Evolutionary conservation across 1,140 invertebrate species (phyloP).

Genomic region (Drosophila bocki): DNA sequence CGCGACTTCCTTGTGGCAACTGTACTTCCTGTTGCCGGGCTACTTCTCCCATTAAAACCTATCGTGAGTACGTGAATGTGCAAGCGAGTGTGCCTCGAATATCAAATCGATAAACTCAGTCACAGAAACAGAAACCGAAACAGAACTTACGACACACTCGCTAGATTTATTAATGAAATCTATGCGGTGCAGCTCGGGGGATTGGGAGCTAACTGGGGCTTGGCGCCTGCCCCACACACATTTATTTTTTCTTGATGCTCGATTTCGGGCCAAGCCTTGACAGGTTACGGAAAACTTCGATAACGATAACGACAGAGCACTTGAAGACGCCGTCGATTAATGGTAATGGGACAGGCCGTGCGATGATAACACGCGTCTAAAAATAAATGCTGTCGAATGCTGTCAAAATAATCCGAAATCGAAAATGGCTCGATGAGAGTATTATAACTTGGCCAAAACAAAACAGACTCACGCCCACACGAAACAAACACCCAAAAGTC

Average conservation of each 20-base stretch:
- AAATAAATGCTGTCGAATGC: conserved; percentile 60
- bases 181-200: conserved; percentile 22
- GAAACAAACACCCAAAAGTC: conserved; percentile 9
- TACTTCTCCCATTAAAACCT: conserved; percentile 58
- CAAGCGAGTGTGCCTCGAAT: conserved; percentile 51
- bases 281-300: conserved; percentile 12
- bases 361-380: conserved; percentile 56
- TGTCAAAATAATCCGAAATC: conserved; percentile 52
- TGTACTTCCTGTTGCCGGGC: conserved; percentile 74
- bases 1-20: conserved; percentile 45
- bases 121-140: conserved; percentile 15
- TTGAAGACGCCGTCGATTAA: conserved; percentile 33
- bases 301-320: conserved; percentile 39
- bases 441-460: conserved; percentile 23
- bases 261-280: conserved; percentile 32
- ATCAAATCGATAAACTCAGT: conserved; percentile 31
- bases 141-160: conserved; percentile 21
- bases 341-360: conserved; percentile 36
- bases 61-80: conserved; percentile 49
- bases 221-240: conserved; percentile 20
- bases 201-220: conserved; percentile 27
- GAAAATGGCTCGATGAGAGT: conserved; percentile 30
- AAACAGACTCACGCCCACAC: conserved; percentile 24
- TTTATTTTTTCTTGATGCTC: background rate
- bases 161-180: conserved; percentile 75